Base-by-base conservation (phyloP, 2,888 invertebrate genomes). In the Helobdella robusta region DNA sequence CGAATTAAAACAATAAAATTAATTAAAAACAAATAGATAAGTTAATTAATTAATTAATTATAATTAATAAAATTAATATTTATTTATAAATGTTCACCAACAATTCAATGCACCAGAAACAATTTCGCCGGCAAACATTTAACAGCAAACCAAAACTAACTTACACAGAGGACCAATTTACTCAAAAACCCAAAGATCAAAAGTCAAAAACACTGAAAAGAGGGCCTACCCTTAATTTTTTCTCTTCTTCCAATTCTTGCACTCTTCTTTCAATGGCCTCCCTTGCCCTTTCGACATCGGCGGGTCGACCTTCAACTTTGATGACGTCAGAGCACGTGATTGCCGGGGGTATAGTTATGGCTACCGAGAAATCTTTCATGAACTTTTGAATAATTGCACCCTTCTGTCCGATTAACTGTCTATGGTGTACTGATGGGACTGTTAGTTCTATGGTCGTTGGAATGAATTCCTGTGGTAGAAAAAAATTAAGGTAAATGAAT, bases 331-430 rank as follows among this genome's bases (percentile, higher is more conserved):
- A 85, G 73, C 85, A 85, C 64, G 89, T 86, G 66, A 89, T 88
- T 68, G 87, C 86, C 18, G 89, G 87, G 65, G 79, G 78, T 44
- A 80, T 75, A 36, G 76, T 75, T 73, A 95, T 91, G 78, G 91
- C 91, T 2, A 97, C 95, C 78, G 94, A 91, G 77, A 85, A 87
- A 48, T 84, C 85, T 72, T 89, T 87, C 91, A 93, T 93, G 74
- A 91, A 83, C 73, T 86, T 85, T 48, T 88, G 85, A 5, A 95
- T 88, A 76, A 91, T 91, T 35, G 72, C 69, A 18, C 79, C 91
- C 76, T 89, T 90, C 75, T 89, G 88, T 0, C 97, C 97, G 76
- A 95, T 94, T n/a, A n/a, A n/a, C n/a, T n/a, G n/a, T n/a, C n/a
- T n/a, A n/a, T n/a, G n/a, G n/a, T n/a, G n/a, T n/a, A n/a, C n/a